Percentiles rank a stretch among this genome's conserved stretches.
These are phyloP conservation scores for Callinectes sapidus DNA, from an alignment of 2,888 invertebrate genomes.

Conservation along the genomic window DNA sequence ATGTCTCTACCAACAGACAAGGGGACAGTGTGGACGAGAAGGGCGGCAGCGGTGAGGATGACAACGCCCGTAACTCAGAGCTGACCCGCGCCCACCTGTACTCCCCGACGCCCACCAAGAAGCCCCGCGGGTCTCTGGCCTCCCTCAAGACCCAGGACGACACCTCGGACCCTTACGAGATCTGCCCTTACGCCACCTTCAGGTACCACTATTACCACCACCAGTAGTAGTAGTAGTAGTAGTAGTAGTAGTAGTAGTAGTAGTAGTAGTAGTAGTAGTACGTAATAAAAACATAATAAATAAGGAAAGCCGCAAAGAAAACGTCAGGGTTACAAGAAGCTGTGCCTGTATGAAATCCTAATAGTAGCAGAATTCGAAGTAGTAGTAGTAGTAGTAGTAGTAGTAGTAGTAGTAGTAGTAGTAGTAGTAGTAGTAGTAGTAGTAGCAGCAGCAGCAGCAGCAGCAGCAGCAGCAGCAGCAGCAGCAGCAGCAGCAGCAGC, in stretches of 20 bases:
- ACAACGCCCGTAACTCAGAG: conserved; percentile 65
- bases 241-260: not conserved
- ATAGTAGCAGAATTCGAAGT: too few relatives aligned
- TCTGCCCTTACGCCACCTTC: conserved; percentile 67
- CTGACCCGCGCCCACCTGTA: conserved; percentile 62
- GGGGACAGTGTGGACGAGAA: conserved; percentile 60
- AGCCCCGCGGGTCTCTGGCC: conserved; percentile 58
- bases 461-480: not conserved
- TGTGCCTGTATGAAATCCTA: too few relatives aligned
- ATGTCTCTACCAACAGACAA: conserved; percentile 47
- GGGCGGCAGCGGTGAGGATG: conserved; percentile 61
- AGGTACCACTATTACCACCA: conserved; percentile 37
- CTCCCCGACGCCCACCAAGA: conserved; percentile 65
- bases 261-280: conserved; percentile 14
- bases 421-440: too few relatives aligned
- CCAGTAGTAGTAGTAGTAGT: not conserved
- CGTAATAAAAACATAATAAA: not conserved
- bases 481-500: too few relatives aligned
- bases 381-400: not conserved
- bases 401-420: not conserved
- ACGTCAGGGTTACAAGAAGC: not conserved
- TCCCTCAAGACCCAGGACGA: conserved; percentile 66
- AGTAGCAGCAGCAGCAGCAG: not conserved
- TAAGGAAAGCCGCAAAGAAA: too few relatives aligned
- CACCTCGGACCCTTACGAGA: conserved; percentile 61